Evolutionary conservation across 2,888 invertebrate species (phyloP), one percentile per base, ranked within the genome.

Genomic region (Andrena marginata): DNA sequence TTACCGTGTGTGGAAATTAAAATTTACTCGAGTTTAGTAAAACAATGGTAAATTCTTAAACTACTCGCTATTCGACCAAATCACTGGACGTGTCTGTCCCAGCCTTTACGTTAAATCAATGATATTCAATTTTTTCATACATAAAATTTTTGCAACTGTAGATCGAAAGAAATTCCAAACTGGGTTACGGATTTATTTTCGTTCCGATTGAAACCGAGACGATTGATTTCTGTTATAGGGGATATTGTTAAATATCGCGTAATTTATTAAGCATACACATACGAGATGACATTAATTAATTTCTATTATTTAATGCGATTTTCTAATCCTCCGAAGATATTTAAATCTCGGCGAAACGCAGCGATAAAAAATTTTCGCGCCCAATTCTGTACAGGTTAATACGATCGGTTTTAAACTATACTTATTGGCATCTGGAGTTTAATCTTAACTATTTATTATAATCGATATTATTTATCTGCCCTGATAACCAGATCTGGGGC

Each of bases 291-390:
- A 4, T 51, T 54, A 51, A 35, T 49, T 54, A 20, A 31, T 35
- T 48, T 20, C 51, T 3, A 64, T 64, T 54, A 2, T 3, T 59
- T 20, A 49, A 16, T 10, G 8, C 2, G 51, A 29, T 23, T 60
- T 42, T 10, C 1, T 35, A 63, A 62, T 71, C 42, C 20, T 23
- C 6, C 29, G 33, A 1, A 29, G 26, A 65, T 54, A 70, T 54
- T 48, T 20, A 69, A 65, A 35, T 75, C 0, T 16, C 13, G 13
- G 8, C 4, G 5, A 13, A 26, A 26, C 26, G 23, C 26, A 56
- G 48, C 10, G 1, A 59, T 51, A 10, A 49, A 49, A 64, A 68
- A 59, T 73, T 73, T 71, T 73, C 64, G n/a, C 68, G 73, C 63
- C 62, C 10, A 60, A 29, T 29, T 10, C 6, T n/a, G n/a, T 33